A percentile compares a stretch with the other conserved stretches of the same genome.
These are phyloP conservation scores for Julus scandinavius DNA, from an alignment of 2,888 invertebrate species.

Conservation along the genomic window DNA sequence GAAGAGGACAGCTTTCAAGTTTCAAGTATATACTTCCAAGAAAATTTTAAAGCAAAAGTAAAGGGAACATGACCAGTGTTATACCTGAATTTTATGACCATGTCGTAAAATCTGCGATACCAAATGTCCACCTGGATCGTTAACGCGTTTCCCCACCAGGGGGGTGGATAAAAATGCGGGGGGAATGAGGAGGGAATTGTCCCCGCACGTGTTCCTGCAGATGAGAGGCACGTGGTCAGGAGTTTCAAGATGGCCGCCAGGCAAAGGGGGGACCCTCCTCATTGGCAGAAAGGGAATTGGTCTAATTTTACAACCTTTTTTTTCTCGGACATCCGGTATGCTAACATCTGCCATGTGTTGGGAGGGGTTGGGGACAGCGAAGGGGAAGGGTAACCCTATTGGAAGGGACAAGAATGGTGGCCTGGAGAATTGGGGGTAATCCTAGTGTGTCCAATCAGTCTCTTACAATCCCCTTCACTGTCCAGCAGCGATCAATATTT, in stretches of 20 bases:
- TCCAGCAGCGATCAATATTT: slow-evolving; percentile 53
- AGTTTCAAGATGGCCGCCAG: slow-evolving; percentile 46
- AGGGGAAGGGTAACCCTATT: slow-evolving; percentile 40
- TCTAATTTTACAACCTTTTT: slow-evolving; percentile 43
- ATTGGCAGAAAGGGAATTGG: slow-evolving; percentile 47
- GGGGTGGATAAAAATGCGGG: not conserved
- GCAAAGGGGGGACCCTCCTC: not conserved
- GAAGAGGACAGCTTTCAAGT: too few species aligned
- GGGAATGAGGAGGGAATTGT: not conserved
- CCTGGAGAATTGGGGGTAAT: slow-evolving; percentile 23
- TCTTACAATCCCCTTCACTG: slow-evolving; percentile 26
- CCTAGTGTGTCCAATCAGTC: slow-evolving; percentile 54
- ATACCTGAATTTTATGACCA: slow-evolving; percentile 16
- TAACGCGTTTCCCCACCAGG: slow-evolving; percentile 14
- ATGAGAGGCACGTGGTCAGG: slow-evolving; percentile 47
- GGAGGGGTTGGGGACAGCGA: slow-evolving; percentile 40
- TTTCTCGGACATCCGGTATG: slow-evolving; percentile 46
- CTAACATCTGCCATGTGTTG: slow-evolving; percentile 45
- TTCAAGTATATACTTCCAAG: too few species aligned
- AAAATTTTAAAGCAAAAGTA: too few species aligned
- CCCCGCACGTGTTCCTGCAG: slow-evolving; percentile 29
- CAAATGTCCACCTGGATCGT: slow-evolving; percentile 31
- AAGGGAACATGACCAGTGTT: not conserved
- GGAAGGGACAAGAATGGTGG: slow-evolving; percentile 28
- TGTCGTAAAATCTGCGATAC: not conserved